Base-by-base conservation (phyloP, 2,888 invertebrate species). In the Hedya salicella region DNA sequence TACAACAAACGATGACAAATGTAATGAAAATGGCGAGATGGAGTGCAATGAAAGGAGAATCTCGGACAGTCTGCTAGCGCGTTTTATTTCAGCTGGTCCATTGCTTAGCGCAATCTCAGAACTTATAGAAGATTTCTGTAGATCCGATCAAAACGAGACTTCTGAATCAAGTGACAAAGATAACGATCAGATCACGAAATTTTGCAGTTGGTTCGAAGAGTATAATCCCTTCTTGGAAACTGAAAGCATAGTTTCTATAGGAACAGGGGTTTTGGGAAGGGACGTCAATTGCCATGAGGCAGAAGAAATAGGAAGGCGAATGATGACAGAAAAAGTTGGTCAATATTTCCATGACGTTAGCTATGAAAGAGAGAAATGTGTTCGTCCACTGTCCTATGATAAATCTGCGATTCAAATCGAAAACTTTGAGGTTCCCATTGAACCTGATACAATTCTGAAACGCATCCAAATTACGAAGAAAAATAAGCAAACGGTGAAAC, bases 361-460 rank as follows among this genome's bases (percentile, higher is more conserved):
- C 5, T 54, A 25, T 16, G 11, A 54, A 16, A 54, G 40, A 13
- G 25, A 16, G 9, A 25, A 42, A 16, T 42, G 40, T 14, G 54
- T 54, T 21, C 54, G 14, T 13, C 25, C 40, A 3, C 14, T 54
- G 16, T 54, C 54, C 14, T 14, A 11, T 2, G 40, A 16, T 5
- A 40, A 40, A 3, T 50, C 49, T 50, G 36, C 36, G 36, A 25
- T 54, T 5, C 2, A 54, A 54, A 54, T 54, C 14, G 54, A 54
- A 2, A 16, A 42, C 21, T 14, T 13, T n/a, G 11, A 16, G 1
- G 16, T 42, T 5, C 40, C 54, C 9, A 13, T 54, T 11, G 54
- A 54, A 16, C 54, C 54, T 5, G 54, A 54, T 6, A 54, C 54
- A 21, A 54, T 54, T 25, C 21, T 54, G 0, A 54, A 16, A 25